These are phyloP conservation scores for Desoria tigrina DNA, from an alignment of 2,888 invertebrate species.

Conservation along the genomic window DNA sequence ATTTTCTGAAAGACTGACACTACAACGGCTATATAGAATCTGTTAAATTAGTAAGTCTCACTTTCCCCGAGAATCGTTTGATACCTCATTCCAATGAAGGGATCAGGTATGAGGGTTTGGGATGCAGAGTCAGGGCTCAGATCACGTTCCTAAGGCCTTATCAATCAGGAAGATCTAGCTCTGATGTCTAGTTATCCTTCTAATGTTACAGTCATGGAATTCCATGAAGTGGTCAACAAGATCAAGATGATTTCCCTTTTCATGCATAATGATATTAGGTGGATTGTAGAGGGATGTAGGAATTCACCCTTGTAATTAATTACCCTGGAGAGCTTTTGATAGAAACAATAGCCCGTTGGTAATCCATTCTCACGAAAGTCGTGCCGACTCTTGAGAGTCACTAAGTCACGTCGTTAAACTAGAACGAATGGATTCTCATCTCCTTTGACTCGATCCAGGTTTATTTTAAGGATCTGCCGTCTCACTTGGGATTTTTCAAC, in stretches of 20 bases:
- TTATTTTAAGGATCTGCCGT: background rate
- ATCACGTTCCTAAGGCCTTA: conserved; percentile 18
- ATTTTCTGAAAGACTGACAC: background rate
- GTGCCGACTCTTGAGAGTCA: conserved; percentile 21
- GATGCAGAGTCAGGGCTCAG: too few species aligned
- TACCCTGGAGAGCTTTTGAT: conserved; percentile 17
- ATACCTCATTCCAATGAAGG: too few species aligned
- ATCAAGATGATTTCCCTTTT: conserved; percentile 2
- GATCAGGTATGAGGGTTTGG: too few species aligned
- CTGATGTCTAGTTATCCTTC: conserved; percentile 12
- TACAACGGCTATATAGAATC: too few species aligned
- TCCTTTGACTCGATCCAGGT: background rate
- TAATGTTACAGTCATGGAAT: conserved; percentile 4
- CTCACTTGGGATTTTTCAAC: too few species aligned
- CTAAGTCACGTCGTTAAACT: conserved; percentile 19
- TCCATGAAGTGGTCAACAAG: conserved; percentile 7
- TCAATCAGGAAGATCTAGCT: conserved; percentile 4
- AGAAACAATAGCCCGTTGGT: conserved; percentile 19
- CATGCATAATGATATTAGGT: too few species aligned
- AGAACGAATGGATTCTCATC: conserved; percentile 20
- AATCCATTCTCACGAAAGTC: conserved; percentile 24
- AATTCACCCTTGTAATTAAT: conserved; percentile 22
- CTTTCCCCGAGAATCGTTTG: background rate
- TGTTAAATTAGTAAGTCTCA: background rate
- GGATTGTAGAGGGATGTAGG: conserved; percentile 6